phyloP scores from a whole-genome alignment of 2,888 invertebrate genomes.

The Phengaris alcon region DNA sequence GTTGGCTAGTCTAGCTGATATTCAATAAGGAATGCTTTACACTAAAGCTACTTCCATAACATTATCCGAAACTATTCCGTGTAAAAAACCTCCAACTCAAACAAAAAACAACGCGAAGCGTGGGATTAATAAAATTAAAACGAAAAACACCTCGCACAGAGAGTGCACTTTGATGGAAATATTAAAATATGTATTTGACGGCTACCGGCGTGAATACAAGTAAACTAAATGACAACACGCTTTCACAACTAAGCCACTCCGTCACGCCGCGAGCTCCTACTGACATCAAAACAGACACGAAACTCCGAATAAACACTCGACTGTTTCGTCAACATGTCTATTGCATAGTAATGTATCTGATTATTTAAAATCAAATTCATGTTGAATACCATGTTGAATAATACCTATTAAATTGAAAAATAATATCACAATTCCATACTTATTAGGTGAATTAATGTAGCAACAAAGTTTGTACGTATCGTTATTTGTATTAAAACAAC shows the following conservation, averaged over 20 bases:
- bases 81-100: neutral
- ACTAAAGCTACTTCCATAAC: neutral
- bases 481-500: too few relatives aligned
- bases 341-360: neutral
- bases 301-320: neutral
- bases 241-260: slow-evolving; percentile 43
- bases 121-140: slow-evolving; percentile 22
- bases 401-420: too few relatives aligned
- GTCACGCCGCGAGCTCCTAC: slow-evolving; percentile 21
- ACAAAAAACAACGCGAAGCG: neutral
- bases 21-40: neutral
- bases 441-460: too few relatives aligned
- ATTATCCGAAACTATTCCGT: neutral
- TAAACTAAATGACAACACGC: slow-evolving; percentile 35
- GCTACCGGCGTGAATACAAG: slow-evolving; percentile 15
- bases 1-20: neutral
- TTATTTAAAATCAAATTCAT: too few relatives aligned
- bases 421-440: too few relatives aligned
- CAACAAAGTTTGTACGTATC: too few relatives aligned
- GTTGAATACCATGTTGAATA: too few relatives aligned
- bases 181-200: slow-evolving; percentile 47
- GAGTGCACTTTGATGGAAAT: slow-evolving; percentile 45
- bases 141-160: slow-evolving; percentile 43
- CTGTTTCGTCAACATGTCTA: neutral
- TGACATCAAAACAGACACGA: neutral